Conservation (phyloP, 2,797 vertebrate genomes). For the Coregonus suidteri region DNA sequence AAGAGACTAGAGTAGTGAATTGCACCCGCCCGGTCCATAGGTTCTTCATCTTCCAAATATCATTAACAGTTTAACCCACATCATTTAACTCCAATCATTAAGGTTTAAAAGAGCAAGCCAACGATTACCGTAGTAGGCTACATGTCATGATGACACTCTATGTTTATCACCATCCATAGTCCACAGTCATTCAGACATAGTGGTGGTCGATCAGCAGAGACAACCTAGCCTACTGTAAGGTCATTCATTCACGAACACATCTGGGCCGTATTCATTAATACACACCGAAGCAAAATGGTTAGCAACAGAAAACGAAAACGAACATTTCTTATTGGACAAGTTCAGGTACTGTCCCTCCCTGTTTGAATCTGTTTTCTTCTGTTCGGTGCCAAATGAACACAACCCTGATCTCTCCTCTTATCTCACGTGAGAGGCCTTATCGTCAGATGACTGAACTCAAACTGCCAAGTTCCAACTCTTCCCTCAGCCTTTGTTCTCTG, state of each 20-base stretch:
- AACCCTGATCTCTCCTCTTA: neutral
- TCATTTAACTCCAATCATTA: no score
- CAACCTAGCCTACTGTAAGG: slow-evolving; percentile 17
- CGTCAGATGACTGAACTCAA: slow-evolving; percentile 53
- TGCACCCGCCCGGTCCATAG: no score
- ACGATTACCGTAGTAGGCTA: no score
- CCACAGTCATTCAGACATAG: slow-evolving; percentile 3
- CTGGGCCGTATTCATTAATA: neutral
- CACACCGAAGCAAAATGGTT: neutral
- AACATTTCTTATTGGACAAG: neutral
- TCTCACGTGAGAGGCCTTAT: slow-evolving; percentile 42
- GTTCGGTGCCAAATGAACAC: neutral
- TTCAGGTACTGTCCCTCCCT: slow-evolving; percentile 1
- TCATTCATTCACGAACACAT: slow-evolving; percentile 44
- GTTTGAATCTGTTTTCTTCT: neutral
- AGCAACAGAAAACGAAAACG: neutral
- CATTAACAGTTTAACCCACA: no score
- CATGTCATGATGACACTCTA: neutral
- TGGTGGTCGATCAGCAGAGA: slow-evolving; percentile 6
- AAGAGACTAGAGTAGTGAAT: no score
- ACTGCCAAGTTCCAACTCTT: slow-evolving; percentile 19
- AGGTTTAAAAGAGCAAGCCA: no score
- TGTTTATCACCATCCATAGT: slow-evolving; percentile 54
- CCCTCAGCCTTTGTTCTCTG: slow-evolving; percentile 32
- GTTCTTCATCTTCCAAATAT: no score